Evolutionary conservation across 1,140 invertebrate genomes (phyloP).

Genomic region (Listronotus bonariensis): DNA sequence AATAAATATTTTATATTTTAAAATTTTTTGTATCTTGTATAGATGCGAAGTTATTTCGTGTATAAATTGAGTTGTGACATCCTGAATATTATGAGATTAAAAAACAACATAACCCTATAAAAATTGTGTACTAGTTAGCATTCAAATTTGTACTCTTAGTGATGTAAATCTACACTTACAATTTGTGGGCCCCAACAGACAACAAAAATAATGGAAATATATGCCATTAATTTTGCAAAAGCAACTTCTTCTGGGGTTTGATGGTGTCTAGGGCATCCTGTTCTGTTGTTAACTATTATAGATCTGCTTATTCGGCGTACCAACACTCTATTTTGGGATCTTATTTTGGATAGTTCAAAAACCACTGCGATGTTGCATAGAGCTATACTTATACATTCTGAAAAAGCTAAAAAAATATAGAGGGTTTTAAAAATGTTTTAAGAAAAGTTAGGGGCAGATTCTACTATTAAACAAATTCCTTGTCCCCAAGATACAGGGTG

Average conservation of each 20-base stretch:
- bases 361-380: constrained; percentile 83
- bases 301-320: constrained; percentile 62
- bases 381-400: constrained; percentile 76
- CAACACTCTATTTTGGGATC: constrained; percentile 56
- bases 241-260: constrained; percentile 79
- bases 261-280: constrained; percentile 52
- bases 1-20: too few relatives aligned
- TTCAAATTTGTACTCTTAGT: too few relatives aligned
- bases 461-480: too few relatives aligned
- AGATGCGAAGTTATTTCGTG: too few relatives aligned
- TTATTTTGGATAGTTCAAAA: constrained; percentile 70
- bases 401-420: constrained; percentile 63
- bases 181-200: constrained; percentile 87
- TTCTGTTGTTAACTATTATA: constrained; percentile 57
- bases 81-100: too few relatives aligned
- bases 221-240: constrained; percentile 81
- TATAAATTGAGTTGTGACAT: too few relatives aligned
- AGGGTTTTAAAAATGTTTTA: too few relatives aligned
- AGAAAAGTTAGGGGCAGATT: too few relatives aligned
- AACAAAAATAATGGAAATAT: constrained; percentile 80
- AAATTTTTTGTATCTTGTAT: too few relatives aligned
- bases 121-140: too few relatives aligned
- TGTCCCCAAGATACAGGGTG: too few relatives aligned
- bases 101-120: too few relatives aligned
- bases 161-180: constrained; percentile 61